These are phyloP conservation scores for Cepaea hortensis DNA, from an alignment of 2,888 invertebrate genomes.

Conservation along the genomic window DNA sequence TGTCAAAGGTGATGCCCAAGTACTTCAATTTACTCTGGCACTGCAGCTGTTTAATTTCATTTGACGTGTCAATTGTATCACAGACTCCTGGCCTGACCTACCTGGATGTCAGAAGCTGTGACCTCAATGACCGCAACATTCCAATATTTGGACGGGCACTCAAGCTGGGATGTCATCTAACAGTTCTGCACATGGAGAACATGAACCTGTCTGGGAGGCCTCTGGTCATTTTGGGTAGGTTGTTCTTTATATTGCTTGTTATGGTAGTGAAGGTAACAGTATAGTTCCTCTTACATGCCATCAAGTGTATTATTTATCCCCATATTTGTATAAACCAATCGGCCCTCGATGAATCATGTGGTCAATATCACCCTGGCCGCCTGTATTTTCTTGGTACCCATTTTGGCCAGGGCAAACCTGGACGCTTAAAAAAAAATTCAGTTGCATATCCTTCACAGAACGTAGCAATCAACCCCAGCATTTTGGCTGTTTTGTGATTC, in stretches of 20 bases:
- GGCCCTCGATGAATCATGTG: too few relatives aligned
- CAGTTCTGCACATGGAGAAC: conserved; percentile 87
- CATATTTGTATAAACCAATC: too few relatives aligned
- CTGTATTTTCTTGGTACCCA: too few relatives aligned
- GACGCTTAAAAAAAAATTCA: too few relatives aligned
- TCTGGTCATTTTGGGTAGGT: conserved; percentile 84
- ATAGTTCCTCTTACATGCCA: neutral
- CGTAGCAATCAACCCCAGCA: too few relatives aligned
- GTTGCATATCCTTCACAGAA: too few relatives aligned
- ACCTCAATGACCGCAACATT: conserved; percentile 83
- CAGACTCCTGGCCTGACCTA: conserved; percentile 84
- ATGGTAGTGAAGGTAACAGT: neutral
- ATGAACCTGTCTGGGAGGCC: conserved; percentile 85
- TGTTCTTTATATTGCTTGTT: neutral
- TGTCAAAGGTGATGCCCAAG: too few relatives aligned
- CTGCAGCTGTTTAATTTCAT: neutral
- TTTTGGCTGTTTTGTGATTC: too few relatives aligned
- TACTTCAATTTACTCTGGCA: neutral
- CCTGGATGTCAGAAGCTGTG: conserved; percentile 82
- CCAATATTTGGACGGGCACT: conserved; percentile 85
- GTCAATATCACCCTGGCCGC: too few relatives aligned
- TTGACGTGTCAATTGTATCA: conserved; percentile 52
- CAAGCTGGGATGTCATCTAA: conserved; percentile 83
- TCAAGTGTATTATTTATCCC: neutral
- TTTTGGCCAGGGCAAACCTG: too few relatives aligned